These are phyloP conservation scores for Nyctereutes procyonoides DNA, from an alignment of 2,113 vertebrate species.

Conservation along the genomic window DNA sequence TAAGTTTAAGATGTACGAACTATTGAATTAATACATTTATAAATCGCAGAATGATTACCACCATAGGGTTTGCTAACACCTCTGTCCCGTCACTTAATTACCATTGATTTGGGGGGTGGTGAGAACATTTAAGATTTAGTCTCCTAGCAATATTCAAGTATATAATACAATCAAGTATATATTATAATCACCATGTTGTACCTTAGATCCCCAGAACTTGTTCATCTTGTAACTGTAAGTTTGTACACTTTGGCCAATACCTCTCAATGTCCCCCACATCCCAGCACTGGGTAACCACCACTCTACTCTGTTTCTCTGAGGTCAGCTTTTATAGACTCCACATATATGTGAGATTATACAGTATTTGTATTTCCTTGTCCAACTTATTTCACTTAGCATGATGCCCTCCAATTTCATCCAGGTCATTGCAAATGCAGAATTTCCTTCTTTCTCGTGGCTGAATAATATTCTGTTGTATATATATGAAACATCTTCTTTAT, in stretches of 20 bases:
- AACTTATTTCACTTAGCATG: not conserved
- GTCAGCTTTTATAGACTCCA: not conserved
- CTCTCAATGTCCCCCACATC: not conserved
- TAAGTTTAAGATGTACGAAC: not conserved
- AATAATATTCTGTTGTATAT: not conserved
- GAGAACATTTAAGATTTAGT: not conserved
- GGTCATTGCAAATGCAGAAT: not conserved
- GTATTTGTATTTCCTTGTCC: not conserved
- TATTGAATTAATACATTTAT: not conserved
- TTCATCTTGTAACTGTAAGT: not conserved
- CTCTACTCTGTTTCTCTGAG: not conserved
- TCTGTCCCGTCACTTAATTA: not conserved
- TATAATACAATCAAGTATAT: not conserved
- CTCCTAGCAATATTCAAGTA: not conserved
- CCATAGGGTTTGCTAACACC: not conserved
- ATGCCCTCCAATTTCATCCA: not conserved
- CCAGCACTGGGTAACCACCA: not conserved
- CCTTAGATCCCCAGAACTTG: not conserved
- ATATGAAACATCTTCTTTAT: not conserved
- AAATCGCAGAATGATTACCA: not conserved
- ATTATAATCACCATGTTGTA: not conserved
- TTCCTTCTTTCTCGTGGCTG: not conserved
- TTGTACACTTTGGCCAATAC: not conserved
- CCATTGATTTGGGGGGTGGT: not conserved
- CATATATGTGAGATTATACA: not conserved